Base-by-base conservation (phyloP, 2,797 vertebrate genomes). In the Phyllotis vaccarum region DNA sequence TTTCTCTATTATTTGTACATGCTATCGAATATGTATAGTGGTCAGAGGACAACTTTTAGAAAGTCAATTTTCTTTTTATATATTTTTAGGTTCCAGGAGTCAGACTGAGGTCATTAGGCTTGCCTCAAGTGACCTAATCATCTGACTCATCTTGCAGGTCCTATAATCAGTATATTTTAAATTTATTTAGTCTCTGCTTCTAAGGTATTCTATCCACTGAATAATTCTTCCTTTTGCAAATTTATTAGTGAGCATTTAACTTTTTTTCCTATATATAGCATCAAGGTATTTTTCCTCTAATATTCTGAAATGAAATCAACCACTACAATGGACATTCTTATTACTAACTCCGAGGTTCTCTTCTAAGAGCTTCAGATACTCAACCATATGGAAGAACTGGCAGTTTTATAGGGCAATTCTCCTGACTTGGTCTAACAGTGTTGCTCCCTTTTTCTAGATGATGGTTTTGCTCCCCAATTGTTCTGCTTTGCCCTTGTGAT, bases 261-360 rank as follows among this genome's bases (percentile, higher is more conserved):
- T 74, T 92, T 87, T 93, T 16, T 34, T 13, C 2, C 89, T 21
- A 5, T 74, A 68, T 27, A 49, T 31, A 8, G 11, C 3, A 54
- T 58, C 2, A 40, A 85, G 7, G 27, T 58, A n/a, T 60, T 49
- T 89, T 64, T 29, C 31, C 37, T 66, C 0, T 89, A 78, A 54
- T 89, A 56, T 72, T 86, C 81, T 92, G 46, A 89, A 94, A 85
- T 92, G 70, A 66, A 54, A 86, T 81, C 68, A 17, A 17, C 2
- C 29, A 37, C 5, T 68, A 11, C 16, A 78, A n/a, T 74, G 9
- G 1, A 3, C 2, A 60, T 46, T 66, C 0, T 91, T 72, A 27
- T 22, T 14, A 8, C 52, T 54, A 13, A 3, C 5, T 72, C 13
- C 79, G 90, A 46, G 13, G 17, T 14, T 56, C 8, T 54, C 27